Conservation (phyloP, 2,888 invertebrate genomes). For the Octodonta nipae region DNA sequence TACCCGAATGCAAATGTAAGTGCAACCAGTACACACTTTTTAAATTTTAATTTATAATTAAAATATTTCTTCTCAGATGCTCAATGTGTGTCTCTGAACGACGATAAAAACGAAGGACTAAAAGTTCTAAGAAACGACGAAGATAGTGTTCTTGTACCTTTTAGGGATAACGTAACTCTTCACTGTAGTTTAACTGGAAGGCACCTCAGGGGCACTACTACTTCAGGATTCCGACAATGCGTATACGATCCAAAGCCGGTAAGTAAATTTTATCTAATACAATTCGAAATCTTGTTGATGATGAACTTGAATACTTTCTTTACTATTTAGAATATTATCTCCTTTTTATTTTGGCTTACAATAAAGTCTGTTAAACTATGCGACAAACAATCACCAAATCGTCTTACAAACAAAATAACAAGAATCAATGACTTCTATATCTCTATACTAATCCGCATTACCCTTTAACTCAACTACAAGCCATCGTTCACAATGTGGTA, state of each 20-base stretch:
- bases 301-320: too few relatives aligned
- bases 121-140: constrained; percentile 64
- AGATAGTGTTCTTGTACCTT: constrained; percentile 73
- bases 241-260: constrained; percentile 86
- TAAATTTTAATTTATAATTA: background rate
- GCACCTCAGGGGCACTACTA: constrained; percentile 64
- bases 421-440: too few relatives aligned
- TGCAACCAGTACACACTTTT: constrained; percentile 15
- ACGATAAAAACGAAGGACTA: constrained; percentile 77
- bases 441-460: too few relatives aligned
- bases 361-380: too few relatives aligned
- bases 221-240: constrained; percentile 81
- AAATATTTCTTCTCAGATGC: constrained; percentile 49
- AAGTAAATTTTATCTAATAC: constrained; percentile 27
- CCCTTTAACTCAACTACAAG: too few relatives aligned
- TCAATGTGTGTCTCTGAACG: constrained; percentile 77
- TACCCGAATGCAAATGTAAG: constrained; percentile 88
- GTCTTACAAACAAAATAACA: too few relatives aligned
- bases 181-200: constrained; percentile 67
- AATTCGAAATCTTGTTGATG: too few relatives aligned
- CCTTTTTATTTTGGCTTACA: too few relatives aligned
- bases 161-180: constrained; percentile 80
- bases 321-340: too few relatives aligned
- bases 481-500: too few relatives aligned
- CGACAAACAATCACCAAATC: too few relatives aligned